These are phyloP conservation scores for Heterohyrax brucei DNA, from an alignment of 2,797 vertebrate genomes.

Conservation along the genomic window DNA sequence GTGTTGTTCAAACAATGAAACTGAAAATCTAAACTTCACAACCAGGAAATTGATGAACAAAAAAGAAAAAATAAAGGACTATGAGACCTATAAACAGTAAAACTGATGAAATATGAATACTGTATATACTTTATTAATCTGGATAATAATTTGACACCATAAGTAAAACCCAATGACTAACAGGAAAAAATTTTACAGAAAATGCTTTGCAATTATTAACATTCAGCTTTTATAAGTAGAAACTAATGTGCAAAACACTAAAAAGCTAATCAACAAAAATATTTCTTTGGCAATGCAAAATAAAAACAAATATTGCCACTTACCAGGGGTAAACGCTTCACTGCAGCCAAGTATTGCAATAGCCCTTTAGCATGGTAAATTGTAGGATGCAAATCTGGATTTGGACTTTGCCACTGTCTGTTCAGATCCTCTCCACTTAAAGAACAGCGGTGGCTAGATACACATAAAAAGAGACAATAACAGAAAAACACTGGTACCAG, in stretches of 20 bases:
- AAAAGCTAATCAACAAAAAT: conserved; percentile 6
- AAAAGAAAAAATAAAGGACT: conserved; percentile 27
- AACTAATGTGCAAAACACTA: conserved; percentile 35
- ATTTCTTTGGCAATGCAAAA: background rate
- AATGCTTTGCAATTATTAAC: background rate
- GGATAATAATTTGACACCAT: conserved; percentile 1
- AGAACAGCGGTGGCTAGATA: conserved; percentile 97
- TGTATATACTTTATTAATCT: background rate
- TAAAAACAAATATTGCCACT: conserved; percentile 81
- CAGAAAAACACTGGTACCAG: conserved; percentile 39
- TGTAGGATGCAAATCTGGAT: conserved; percentile 97
- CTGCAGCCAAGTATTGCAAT: conserved; percentile 97
- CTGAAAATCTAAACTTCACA: conserved; percentile 44
- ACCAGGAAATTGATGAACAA: conserved; percentile 22
- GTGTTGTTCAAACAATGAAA: conserved; percentile 25
- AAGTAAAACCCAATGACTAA: conserved; percentile 2
- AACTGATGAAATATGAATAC: conserved; percentile 42
- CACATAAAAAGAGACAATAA: conserved; percentile 81
- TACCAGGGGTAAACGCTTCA: conserved; percentile 97
- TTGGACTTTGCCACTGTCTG: conserved; percentile 98
- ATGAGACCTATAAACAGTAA: conserved; percentile 68
- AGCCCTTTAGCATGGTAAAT: conserved; percentile 99
- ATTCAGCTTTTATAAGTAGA: conserved; percentile 25
- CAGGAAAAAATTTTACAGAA: conserved; percentile 41
- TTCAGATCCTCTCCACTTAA: conserved; percentile 99